Conservation (phyloP, 2,888 invertebrate genomes). For the Isoperla grammatica region DNA sequence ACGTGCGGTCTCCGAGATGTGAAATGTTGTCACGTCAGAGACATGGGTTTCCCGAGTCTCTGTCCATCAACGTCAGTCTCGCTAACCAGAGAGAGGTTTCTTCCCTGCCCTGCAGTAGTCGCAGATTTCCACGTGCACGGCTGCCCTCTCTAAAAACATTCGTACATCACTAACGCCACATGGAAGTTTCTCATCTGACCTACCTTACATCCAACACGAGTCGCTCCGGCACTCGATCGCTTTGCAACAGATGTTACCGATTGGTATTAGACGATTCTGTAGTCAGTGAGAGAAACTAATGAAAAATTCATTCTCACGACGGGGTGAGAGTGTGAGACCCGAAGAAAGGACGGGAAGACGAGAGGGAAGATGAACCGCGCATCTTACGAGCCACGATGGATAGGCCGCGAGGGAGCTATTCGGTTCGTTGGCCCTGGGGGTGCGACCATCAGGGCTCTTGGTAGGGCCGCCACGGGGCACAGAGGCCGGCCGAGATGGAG, state of each 20-base stretch:
- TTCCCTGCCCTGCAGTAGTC: too few relatives aligned
- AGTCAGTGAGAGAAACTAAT: constrained; percentile 15
- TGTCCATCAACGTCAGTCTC: too few relatives aligned
- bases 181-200: not conserved
- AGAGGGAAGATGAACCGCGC: constrained; percentile 16
- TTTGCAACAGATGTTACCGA: constrained; percentile 15
- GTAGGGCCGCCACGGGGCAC: too few relatives aligned
- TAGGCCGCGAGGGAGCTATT: constrained; percentile 14
- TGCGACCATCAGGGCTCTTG: not conserved
- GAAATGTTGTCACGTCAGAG: too few relatives aligned
- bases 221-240: not conserved
- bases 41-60: too few relatives aligned
- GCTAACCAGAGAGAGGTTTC: too few relatives aligned
- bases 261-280: not conserved
- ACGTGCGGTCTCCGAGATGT: too few relatives aligned
- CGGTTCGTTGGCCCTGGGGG: constrained; percentile 11
- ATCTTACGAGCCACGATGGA: constrained; percentile 22
- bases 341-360: not conserved
- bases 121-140: too few relatives aligned
- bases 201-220: not conserved
- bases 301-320: constrained; percentile 11
- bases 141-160: not conserved
- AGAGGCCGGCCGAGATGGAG: too few relatives aligned
- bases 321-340: not conserved
- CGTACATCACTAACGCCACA: not conserved